phyloP scores from a whole-genome alignment of 2,113 vertebrate species.

The Eudyptes chrysolophus region DNA sequence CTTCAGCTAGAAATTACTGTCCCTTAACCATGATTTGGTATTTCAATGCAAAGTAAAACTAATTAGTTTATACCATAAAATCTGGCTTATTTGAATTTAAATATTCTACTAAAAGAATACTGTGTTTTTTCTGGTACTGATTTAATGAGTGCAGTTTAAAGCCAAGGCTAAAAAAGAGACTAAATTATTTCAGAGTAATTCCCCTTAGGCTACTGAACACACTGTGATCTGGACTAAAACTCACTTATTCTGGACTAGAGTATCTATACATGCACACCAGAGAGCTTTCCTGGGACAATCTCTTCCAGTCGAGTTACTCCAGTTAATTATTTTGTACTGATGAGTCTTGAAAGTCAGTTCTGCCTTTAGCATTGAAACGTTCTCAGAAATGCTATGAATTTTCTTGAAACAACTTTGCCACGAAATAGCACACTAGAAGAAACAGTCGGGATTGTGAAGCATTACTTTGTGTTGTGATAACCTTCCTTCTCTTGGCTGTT shows the following conservation, averaged over 20 bases:
- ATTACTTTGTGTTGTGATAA: neutral
- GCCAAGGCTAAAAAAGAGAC: neutral
- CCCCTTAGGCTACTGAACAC: neutral
- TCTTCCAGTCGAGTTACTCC: neutral
- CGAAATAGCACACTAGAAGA: neutral
- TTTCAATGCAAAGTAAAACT: neutral
- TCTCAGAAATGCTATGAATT: neutral
- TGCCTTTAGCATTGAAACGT: neutral
- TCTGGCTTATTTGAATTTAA: neutral
- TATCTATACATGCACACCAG: neutral
- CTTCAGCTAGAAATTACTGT: neutral
- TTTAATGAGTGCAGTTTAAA: neutral
- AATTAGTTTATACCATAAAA: neutral
- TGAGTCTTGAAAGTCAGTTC: conserved; percentile 18
- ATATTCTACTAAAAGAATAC: neutral
- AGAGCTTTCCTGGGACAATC: conserved; percentile 26
- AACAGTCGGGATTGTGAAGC: neutral
- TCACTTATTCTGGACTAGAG: neutral
- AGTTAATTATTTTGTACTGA: conserved; percentile 45
- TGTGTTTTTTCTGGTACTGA: neutral
- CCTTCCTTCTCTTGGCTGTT: neutral
- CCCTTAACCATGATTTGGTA: neutral
- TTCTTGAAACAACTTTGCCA: neutral
- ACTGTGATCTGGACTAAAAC: neutral
- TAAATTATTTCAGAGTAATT: neutral